phyloP scores from a whole-genome alignment of 2,888 invertebrate genomes.

The Atethmia centrago region DNA sequence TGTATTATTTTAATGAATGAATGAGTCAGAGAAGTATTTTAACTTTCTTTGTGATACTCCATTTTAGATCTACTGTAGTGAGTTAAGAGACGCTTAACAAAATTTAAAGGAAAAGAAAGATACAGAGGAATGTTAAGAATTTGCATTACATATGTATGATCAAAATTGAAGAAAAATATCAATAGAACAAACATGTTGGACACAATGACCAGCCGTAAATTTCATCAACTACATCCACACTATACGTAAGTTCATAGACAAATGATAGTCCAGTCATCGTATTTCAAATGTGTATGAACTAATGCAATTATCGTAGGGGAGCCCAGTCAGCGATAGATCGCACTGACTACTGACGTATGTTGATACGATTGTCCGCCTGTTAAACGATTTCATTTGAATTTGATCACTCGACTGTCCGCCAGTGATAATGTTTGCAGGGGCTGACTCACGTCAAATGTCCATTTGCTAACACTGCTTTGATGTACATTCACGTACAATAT shows the following conservation, averaged over 20 bases:
- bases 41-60: too few species aligned
- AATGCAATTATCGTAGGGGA: slow-evolving; percentile 75
- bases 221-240: not conserved
- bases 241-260: slow-evolving; percentile 12
- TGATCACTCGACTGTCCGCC: slow-evolving; percentile 88
- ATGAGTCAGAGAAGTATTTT: too few species aligned
- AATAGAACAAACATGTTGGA: not conserved
- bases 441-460: slow-evolving; percentile 54
- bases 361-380: slow-evolving; percentile 88
- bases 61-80: not conserved
- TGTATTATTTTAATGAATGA: not conserved
- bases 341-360: slow-evolving; percentile 85
- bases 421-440: slow-evolving; percentile 85
- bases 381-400: slow-evolving; percentile 89
- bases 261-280: slow-evolving; percentile 47
- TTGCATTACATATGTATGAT: not conserved
- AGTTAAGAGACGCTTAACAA: not conserved
- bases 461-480: slow-evolving; percentile 54
- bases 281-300: slow-evolving; percentile 67
- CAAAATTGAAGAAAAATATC: not conserved
- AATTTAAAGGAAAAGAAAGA: not conserved
- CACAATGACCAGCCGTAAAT: not conserved
- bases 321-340: slow-evolving; percentile 75
- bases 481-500: slow-evolving; percentile 46
- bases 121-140: not conserved